These are phyloP conservation scores for Sapayoa aenigma DNA, from an alignment of 2,113 vertebrate genomes.

Conservation along the genomic window DNA sequence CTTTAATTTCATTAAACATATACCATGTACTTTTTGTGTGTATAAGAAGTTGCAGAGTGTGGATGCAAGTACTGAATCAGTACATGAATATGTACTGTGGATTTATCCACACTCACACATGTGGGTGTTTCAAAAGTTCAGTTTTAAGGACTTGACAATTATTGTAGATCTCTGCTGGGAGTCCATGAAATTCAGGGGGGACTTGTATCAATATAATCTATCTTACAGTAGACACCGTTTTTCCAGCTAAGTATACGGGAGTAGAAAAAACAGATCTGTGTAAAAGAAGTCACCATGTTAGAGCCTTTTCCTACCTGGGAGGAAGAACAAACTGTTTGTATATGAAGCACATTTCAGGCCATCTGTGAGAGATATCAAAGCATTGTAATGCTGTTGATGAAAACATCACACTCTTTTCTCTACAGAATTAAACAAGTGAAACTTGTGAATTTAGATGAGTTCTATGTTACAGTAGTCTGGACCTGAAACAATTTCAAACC, in stretches of 20 bases:
- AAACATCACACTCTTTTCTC: neutral
- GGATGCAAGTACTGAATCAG: neutral
- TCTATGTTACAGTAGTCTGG: neutral
- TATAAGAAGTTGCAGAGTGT: neutral
- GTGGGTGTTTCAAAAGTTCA: neutral
- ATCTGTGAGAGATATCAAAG: neutral
- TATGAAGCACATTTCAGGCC: neutral
- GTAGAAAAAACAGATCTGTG: neutral
- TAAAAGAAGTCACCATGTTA: neutral
- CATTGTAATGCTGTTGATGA: neutral
- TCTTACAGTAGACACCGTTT: neutral
- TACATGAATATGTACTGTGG: neutral
- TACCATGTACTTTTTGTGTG: neutral
- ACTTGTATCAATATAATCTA: neutral
- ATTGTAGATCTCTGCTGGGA: neutral
- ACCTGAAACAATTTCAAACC: neutral
- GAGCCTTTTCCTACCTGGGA: neutral
- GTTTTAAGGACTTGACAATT: neutral
- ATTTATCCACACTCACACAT: neutral
- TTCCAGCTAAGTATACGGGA: neutral
- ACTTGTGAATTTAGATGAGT: neutral
- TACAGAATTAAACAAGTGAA: neutral
- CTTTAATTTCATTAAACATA: neutral
- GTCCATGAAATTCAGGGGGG: neutral
- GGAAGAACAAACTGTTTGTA: neutral